Evolutionary conservation across 2,888 invertebrate species (phyloP), one percentile per base, ranked within the genome.

Genomic region (Aphelenchoides bicaudatus): DNA sequence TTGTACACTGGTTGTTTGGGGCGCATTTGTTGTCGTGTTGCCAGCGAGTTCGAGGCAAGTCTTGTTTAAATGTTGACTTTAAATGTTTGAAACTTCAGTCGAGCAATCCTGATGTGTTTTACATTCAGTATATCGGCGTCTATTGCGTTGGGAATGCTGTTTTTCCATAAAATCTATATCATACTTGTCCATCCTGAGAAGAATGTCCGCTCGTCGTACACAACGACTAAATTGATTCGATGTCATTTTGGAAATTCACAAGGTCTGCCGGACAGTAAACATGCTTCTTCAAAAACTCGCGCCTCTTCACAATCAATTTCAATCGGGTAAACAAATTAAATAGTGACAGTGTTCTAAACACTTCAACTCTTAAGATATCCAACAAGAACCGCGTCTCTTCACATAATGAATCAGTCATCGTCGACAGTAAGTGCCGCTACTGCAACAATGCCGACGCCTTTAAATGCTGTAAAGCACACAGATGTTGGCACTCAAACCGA

Each of bases 11-110:
- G 76, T 76, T 5, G 74, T 76, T n/a, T 96, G 96, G 96, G 83
- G 92, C 67, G 96, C 96, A 21, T 96, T 96, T 82, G 90, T 96
- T 57, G 92, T 94, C 4, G 85, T 96, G 50, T 94, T n/a, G n/a
- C n/a, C n/a, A n/a, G n/a, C n/a, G n/a, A n/a, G n/a, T n/a, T n/a
- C n/a, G n/a, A n/a, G n/a, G n/a, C n/a, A n/a, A n/a, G n/a, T n/a
- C n/a, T n/a, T n/a, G n/a, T n/a, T n/a, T n/a, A n/a, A n/a, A n/a
- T n/a, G n/a, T n/a, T n/a, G n/a, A n/a, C n/a, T n/a, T n/a, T n/a
- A n/a, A n/a, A 94, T 83, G 93, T 94, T 81, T 92, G 92, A 65
- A 93, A 86, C 68, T 85, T 67, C 27, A 68, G 71, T 59, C 76
- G 72, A 63, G 74, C 71, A 10, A 60, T 84, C 37, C 83, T 83